These are phyloP conservation scores for Tiliqua scincoides DNA, from an alignment of 2,113 vertebrate species.

Conservation along the genomic window DNA sequence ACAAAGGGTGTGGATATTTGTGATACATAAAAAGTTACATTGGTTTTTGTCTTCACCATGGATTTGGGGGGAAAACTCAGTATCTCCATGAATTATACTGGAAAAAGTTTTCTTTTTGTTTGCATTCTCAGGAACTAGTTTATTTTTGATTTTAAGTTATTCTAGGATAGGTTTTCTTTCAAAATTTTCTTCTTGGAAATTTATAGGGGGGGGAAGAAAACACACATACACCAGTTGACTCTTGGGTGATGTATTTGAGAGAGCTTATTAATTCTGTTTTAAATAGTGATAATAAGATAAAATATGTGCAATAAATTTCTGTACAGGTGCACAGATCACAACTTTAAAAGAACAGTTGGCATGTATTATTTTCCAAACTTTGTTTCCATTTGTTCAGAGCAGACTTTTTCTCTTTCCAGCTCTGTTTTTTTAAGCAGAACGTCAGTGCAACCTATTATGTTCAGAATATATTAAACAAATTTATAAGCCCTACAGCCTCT, in stretches of 20 bases:
- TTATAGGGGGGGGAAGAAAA: no score
- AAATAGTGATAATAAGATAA: constrained; percentile 1
- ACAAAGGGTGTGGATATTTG: background rate
- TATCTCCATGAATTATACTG: background rate
- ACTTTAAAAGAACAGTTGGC: constrained; percentile 5
- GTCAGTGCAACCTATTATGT: background rate
- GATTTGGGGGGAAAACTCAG: background rate
- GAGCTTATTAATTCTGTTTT: background rate
- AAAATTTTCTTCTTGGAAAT: no score
- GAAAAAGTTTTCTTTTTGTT: background rate
- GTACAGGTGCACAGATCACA: background rate
- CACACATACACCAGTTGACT: background rate
- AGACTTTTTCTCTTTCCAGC: background rate
- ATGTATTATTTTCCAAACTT: background rate
- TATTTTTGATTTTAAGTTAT: background rate
- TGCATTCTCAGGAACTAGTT: background rate
- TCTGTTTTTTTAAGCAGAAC: background rate
- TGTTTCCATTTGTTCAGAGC: background rate
- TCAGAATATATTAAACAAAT: background rate
- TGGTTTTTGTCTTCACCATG: background rate
- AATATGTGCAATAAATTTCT: background rate
- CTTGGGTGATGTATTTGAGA: background rate
- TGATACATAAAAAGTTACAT: background rate
- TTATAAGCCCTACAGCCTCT: background rate
- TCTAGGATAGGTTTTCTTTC: background rate